Base-by-base conservation (phyloP, 2,888 invertebrate genomes). In the Catocala nupta region DNA sequence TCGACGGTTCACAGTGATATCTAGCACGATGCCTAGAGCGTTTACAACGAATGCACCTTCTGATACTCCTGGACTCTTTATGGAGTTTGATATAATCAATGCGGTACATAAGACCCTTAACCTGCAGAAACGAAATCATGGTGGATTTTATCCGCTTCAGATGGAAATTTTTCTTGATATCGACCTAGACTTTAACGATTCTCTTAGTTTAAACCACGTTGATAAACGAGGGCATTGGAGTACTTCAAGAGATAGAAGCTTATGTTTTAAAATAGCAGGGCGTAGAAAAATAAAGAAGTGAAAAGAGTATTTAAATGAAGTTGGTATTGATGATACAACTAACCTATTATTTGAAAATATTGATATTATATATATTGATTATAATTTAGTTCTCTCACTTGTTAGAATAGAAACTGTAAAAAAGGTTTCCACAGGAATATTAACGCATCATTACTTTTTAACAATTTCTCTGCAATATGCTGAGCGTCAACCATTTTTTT, bases 161-260 rank as follows among this genome's bases (percentile, higher is more conserved):
- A 51, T 90, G 13, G 85, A 88, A 75, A 49, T 88, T n/a, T 83
- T 82, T 52, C 65, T 80, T 12, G 61, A 85, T 55, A 75, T 89
- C 25, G 83, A 85, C 34, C 59, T 86, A 39, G 81, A 85, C 12
- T 73, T 78, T n/a, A 81, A 85, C 36, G 82, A 84, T 8, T 83
- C 74, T 59, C 53, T 80, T 5, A 72, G 74, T 51, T 82, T 85
- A 43, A 86, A 86, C 68, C 81, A 84, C 51, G 65, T 74, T 11
- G 81, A 83, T 50, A 82, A 77, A 12, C 81, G 78, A 49, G 87
- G 88, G 5, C 88, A 87, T 8, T 88, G 88, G 86, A 86, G 70
- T 53, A 88, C 89, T 68, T 81, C 80, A 2, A 77, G 88, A 49
- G 88, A 90, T 63, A 83, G 73, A 70, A 71, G 70, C 25, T 25